These are phyloP conservation scores for Eupleurogrammus muticus DNA, from an alignment of 2,797 vertebrate genomes.

Conservation along the genomic window DNA sequence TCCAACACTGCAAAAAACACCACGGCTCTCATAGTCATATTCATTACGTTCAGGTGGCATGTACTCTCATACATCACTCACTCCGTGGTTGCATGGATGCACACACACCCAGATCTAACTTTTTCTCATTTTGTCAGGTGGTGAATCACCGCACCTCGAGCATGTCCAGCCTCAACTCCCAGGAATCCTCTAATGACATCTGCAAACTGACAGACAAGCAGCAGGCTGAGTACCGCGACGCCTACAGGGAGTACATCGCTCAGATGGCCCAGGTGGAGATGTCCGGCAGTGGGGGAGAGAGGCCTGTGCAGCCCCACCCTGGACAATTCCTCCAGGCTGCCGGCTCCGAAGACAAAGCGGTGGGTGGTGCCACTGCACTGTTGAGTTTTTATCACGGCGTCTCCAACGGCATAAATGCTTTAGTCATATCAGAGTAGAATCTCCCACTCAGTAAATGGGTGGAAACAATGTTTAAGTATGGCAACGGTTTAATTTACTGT, in stretches of 20 bases:
- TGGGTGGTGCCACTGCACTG: conserved; percentile 60
- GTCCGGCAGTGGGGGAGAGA: conserved; percentile 83
- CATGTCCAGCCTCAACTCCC: conserved; percentile 97
- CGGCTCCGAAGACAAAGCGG: conserved; percentile 87
- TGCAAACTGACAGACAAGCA: conserved; percentile 98
- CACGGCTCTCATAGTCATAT: conserved; percentile 29
- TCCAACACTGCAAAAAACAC: conserved; percentile 38
- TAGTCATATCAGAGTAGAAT: conserved; percentile 1
- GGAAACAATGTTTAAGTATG: conserved; percentile 6
- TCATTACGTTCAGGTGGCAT: conserved; percentile 4
- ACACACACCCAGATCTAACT: background rate
- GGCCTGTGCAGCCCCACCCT: conserved; percentile 87
- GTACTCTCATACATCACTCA: background rate
- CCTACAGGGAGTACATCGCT: conserved; percentile 96
- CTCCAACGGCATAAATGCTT: conserved; percentile 21
- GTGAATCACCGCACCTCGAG: conserved; percentile 90
- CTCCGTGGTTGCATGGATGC: background rate
- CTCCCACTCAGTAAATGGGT: background rate
- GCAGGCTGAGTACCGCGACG: conserved; percentile 95
- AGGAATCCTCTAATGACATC: conserved; percentile 97
- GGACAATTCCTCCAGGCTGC: conserved; percentile 85
- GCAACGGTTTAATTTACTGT: background rate
- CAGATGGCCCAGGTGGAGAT: conserved; percentile 97
- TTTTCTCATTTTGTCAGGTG: conserved; percentile 79
- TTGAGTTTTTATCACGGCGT: conserved; percentile 24